phyloP scores from a whole-genome alignment of 1,140 invertebrate species.

The Caenorhabditis inopinata region DNA sequence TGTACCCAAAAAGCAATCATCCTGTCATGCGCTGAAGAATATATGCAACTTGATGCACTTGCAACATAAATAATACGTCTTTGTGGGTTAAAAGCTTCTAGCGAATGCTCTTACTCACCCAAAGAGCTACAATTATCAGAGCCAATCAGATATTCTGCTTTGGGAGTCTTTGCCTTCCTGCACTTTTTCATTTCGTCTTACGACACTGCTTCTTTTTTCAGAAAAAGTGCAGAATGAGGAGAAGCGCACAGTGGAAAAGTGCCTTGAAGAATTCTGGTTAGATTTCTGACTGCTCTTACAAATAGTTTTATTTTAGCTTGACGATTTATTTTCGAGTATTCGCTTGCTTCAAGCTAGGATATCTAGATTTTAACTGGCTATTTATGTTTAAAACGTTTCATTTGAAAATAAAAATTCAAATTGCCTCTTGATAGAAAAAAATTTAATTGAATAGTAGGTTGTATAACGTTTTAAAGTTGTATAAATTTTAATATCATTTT shows the following conservation, averaged over 20 bases:
- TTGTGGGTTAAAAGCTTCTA: background rate
- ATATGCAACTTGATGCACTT: constrained; percentile 16
- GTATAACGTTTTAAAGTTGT: too few relatives aligned
- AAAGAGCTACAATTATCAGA: constrained; percentile 5
- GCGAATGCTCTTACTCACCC: background rate
- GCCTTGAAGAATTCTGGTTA: background rate
- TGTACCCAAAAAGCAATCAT: too few relatives aligned
- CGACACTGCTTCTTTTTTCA: background rate
- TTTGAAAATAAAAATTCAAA: too few relatives aligned
- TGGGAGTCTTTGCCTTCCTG: background rate
- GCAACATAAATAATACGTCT: background rate
- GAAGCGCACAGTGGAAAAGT: background rate
- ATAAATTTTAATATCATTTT: too few relatives aligned
- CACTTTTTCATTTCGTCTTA: background rate
- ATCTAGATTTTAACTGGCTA: too few relatives aligned
- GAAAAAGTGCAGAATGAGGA: constrained; percentile 1
- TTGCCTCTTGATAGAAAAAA: too few relatives aligned
- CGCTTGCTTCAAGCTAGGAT: too few relatives aligned
- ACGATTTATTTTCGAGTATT: too few relatives aligned
- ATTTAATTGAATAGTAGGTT: too few relatives aligned
- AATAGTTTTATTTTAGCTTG: too few relatives aligned
- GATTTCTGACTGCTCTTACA: background rate
- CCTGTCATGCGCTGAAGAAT: too few relatives aligned
- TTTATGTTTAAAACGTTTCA: too few relatives aligned
- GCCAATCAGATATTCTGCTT: constrained; percentile 28